phyloP scores from a whole-genome alignment of 2,797 vertebrate genomes.

The Steatocranus sp. region DNA sequence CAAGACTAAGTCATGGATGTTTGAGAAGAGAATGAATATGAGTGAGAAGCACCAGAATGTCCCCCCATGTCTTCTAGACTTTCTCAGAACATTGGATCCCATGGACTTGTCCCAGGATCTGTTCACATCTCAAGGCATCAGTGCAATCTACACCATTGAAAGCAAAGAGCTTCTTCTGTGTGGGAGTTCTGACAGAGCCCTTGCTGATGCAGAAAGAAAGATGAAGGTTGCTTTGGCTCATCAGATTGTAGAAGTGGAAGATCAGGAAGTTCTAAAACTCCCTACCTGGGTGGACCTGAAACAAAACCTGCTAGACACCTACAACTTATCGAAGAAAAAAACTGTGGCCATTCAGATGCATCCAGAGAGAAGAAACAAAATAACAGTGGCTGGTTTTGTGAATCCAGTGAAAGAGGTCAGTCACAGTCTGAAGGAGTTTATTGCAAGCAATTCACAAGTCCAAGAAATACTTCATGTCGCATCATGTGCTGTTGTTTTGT shows the following conservation, averaged over 20 bases:
- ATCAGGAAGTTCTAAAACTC: constrained; percentile 56
- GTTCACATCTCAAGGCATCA: constrained; percentile 73
- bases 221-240: constrained; percentile 54
- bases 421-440: constrained; percentile 62
- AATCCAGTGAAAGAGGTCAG: constrained; percentile 64
- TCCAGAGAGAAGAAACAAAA: not conserved
- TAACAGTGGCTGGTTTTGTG: constrained; percentile 73
- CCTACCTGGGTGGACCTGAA: constrained; percentile 68
- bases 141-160: constrained; percentile 68
- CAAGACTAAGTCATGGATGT: constrained; percentile 71
- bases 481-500: constrained; percentile 64
- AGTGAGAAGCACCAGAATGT: constrained; percentile 42
- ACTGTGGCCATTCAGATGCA: constrained; percentile 45
- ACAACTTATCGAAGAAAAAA: constrained; percentile 49
- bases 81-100: constrained; percentile 65
- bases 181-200: constrained; percentile 42
- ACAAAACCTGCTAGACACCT: constrained; percentile 25
- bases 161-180: constrained; percentile 54
- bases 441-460: constrained; percentile 61
- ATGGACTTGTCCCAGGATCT: constrained; percentile 67
- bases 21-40: constrained; percentile 60
- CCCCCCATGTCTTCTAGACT: constrained; percentile 61
- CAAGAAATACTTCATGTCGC: constrained; percentile 54
- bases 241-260: constrained; percentile 57
- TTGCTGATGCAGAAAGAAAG: constrained; percentile 71